Base-by-base conservation (phyloP, 2,113 vertebrate genomes). In the Odocoileus hemionus region DNA sequence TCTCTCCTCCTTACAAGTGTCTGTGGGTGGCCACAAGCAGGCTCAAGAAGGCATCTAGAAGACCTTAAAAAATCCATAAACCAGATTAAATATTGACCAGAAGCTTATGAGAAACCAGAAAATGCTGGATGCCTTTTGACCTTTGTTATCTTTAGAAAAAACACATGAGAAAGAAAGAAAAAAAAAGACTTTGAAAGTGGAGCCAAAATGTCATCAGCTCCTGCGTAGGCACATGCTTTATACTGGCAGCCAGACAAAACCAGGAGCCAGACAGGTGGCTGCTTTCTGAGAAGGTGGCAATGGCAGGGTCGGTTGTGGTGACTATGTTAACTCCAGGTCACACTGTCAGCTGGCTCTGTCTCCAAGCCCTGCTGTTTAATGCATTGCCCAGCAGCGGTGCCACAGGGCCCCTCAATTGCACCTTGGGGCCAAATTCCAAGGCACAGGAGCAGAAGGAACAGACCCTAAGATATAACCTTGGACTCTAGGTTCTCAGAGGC, bases 11-110 rank as follows among this genome's bases (percentile, higher is more conserved):
- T 58, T 97, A 92, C 60, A 97, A 97, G 96, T 97, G 55, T 97
- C 95, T 97, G 94, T 95, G 94, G 93, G 96, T 97, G 96, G 96
- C 96, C 78, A 92, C 97, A 90, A 94, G 88, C 76, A 96, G 86
- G 74, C 96, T 98, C 97, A 97, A 97, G 97, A 97, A 97, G 95
- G 91, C 95, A 98, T 97, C 97, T 97, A 94, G 97, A 97, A 97
- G 97, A 96, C 94, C 82, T 96, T 93, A 97, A 97, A 98, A 93
- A 97, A 94, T 92, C 94, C 97, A 96, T 97, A 98, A 98, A 96
- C 91, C 82, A 93, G 98, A 97, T 98, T 98, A 98, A 98, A 98
- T 97, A 98, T 98, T 98, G 98, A 98, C 98, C 89, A 97, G 97
- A 97, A 97, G 96, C 95, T 98, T 97, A 98, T 98, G 98, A 98